A percentile compares a stretch with the other conserved stretches of the same genome.
These are phyloP conservation scores for Heliconius cydno DNA, from an alignment of 2,888 invertebrate species.

Conservation along the genomic window DNA sequence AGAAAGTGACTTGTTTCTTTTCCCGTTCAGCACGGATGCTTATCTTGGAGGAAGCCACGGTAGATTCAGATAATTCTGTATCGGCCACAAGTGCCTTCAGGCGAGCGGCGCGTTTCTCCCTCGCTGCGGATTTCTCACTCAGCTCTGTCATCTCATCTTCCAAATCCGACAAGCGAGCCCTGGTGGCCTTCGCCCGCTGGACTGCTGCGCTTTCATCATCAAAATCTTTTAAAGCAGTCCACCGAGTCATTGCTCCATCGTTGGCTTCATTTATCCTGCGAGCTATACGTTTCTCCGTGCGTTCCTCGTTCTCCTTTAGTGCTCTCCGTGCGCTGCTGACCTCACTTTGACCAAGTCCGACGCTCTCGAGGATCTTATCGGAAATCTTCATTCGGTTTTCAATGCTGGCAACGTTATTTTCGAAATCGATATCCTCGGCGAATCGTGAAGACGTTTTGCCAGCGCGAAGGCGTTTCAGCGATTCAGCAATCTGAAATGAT, in stretches of 20 bases:
- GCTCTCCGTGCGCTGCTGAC: conserved; percentile 78
- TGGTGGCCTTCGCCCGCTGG: conserved; percentile 85
- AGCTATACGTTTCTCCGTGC: conserved; percentile 76
- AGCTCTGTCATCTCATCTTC: conserved; percentile 90
- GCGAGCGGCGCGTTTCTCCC: conserved; percentile 88
- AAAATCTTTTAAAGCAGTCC: conserved; percentile 84
- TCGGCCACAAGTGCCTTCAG: conserved; percentile 88
- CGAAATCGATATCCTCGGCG: conserved; percentile 86
- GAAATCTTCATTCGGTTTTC: conserved; percentile 84
- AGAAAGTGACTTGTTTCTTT: conserved; percentile 80
- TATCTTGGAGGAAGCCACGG: conserved; percentile 67
- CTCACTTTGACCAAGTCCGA: conserved; percentile 84
- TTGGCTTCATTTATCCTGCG: conserved; percentile 73
- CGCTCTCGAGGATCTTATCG: conserved; percentile 86
- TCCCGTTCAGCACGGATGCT: conserved; percentile 74
- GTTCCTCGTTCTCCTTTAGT: conserved; percentile 76
- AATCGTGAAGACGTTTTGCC: conserved; percentile 84
- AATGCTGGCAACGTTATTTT: conserved; percentile 82
- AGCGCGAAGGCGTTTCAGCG: conserved; percentile 84
- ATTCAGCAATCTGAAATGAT: conserved; percentile 82
- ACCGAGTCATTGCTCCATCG: conserved; percentile 80
- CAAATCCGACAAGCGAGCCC: conserved; percentile 87
- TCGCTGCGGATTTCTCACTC: conserved; percentile 86
- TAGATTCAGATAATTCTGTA: conserved; percentile 71
- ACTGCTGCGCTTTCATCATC: conserved; percentile 84